Conservation (phyloP, 2,888 invertebrate species). For the Micropterix aruncella region DNA sequence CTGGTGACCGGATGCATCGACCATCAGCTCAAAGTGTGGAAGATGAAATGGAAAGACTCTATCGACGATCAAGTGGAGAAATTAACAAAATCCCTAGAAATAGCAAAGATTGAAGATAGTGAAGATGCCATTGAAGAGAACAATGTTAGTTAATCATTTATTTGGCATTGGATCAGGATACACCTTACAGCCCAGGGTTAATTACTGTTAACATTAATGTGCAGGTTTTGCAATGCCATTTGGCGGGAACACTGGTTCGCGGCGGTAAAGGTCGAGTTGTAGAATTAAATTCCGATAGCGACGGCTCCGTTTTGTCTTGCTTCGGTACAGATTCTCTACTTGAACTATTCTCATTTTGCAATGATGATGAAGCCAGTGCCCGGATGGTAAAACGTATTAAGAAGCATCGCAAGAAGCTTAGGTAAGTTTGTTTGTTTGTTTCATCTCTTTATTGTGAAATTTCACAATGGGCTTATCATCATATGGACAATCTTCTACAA, state of each 20-base stretch:
- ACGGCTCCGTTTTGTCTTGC: conserved; percentile 61
- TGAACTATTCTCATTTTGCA: conserved; percentile 72
- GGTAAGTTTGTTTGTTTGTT: too few species aligned
- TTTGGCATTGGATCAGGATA: neutral
- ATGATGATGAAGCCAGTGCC: conserved; percentile 56
- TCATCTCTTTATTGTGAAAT: too few species aligned
- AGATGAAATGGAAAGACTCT: conserved; percentile 42
- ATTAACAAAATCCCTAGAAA: conserved; percentile 30
- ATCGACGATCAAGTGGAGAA: conserved; percentile 35
- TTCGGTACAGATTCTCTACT: conserved; percentile 70
- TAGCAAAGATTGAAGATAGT: conserved; percentile 37
- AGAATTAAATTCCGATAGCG: conserved; percentile 55
- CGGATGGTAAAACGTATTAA: conserved; percentile 64
- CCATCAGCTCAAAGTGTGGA: conserved; percentile 75
- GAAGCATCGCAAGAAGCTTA: conserved; percentile 50
- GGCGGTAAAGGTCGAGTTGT: conserved; percentile 68
- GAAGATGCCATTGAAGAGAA: conserved; percentile 36
- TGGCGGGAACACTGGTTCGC: conserved; percentile 68
- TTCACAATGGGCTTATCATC: too few species aligned
- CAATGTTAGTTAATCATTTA: conserved; percentile 27
- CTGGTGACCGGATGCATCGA: conserved; percentile 83
- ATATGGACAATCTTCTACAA: too few species aligned
- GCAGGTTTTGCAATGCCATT: conserved; percentile 54
- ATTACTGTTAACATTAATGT: conserved; percentile 1
- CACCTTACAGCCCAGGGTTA: neutral